Percentiles rank a stretch among this genome's conserved stretches.
phyloP scores from a whole-genome alignment of 1,140 invertebrate genomes.

The Contarinia nasturtii region DNA sequence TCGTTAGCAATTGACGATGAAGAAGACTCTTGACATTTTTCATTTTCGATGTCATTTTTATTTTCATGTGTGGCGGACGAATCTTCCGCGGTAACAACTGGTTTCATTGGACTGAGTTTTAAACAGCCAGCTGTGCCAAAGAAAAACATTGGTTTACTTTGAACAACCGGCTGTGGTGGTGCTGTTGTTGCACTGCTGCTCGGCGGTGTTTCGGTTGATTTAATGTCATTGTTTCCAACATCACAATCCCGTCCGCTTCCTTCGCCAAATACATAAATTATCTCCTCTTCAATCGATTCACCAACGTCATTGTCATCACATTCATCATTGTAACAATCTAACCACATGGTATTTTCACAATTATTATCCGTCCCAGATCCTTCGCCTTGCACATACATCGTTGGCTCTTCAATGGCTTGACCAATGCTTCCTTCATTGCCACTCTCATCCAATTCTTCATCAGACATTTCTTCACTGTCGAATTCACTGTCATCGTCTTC shows the following conservation, averaged over 20 bases:
- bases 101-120: constrained; percentile 16
- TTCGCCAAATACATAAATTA: constrained; percentile 49
- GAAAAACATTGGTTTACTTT: constrained; percentile 24
- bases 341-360: constrained; percentile 3
- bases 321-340: neutral
- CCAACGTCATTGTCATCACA: constrained; percentile 17
- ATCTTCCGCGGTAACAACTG: constrained; percentile 4
- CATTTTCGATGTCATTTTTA: neutral
- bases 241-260: constrained; percentile 51
- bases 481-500: constrained; percentile 9
- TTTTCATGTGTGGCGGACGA: neutral
- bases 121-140: constrained; percentile 26
- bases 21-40: neutral
- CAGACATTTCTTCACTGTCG: constrained; percentile 8
- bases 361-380: constrained; percentile 41
- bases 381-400: constrained; percentile 50
- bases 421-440: constrained; percentile 27
- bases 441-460: constrained; percentile 12
- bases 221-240: constrained; percentile 31
- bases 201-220: constrained; percentile 14
- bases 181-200: constrained; percentile 6
- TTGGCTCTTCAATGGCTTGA: constrained; percentile 51
- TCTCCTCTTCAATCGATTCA: constrained; percentile 49
- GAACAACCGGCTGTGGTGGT: constrained; percentile 6
- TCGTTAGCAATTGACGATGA: neutral